Evolutionary conservation across 2,888 invertebrate genomes (phyloP).

Genomic region (Leptinotarsa rubiginosa): DNA sequence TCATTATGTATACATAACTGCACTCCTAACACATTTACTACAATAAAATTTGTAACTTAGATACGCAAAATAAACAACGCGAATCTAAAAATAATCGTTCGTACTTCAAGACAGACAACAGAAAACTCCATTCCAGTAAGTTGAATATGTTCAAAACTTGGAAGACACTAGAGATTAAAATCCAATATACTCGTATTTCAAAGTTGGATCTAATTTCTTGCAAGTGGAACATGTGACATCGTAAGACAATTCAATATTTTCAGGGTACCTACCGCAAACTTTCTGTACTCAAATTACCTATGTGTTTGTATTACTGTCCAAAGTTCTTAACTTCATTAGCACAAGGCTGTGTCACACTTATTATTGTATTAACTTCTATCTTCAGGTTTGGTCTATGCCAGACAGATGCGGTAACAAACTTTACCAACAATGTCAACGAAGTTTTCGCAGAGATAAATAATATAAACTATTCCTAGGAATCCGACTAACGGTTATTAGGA

Average conservation of each 20-base stretch:
- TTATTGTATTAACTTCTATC: slow-evolving; percentile 18
- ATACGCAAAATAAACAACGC: not conserved
- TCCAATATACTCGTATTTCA: not conserved
- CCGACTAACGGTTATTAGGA: not conserved
- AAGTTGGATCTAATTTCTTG: not conserved
- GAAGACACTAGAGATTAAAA: not conserved
- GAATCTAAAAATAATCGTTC: not conserved
- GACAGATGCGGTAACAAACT: not conserved
- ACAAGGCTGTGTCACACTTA: slow-evolving; percentile 14
- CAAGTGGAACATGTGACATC: not conserved
- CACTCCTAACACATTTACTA: not conserved
- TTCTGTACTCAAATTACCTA: not conserved
- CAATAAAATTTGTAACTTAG: not conserved
- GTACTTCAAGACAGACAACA: no score
- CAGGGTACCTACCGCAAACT: not conserved
- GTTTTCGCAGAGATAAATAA: not conserved
- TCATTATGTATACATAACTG: no score
- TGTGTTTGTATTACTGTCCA: slow-evolving; percentile 12
- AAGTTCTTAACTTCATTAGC: slow-evolving; percentile 18
- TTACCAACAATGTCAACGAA: not conserved
- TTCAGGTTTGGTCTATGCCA: not conserved
- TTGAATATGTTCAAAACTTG: not conserved
- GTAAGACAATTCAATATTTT: slow-evolving; percentile 9
- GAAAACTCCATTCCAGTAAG: no score
- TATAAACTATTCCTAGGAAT: not conserved